These are phyloP conservation scores for Synergus umbraculus DNA, from an alignment of 2,888 invertebrate genomes.

Conservation along the genomic window DNA sequence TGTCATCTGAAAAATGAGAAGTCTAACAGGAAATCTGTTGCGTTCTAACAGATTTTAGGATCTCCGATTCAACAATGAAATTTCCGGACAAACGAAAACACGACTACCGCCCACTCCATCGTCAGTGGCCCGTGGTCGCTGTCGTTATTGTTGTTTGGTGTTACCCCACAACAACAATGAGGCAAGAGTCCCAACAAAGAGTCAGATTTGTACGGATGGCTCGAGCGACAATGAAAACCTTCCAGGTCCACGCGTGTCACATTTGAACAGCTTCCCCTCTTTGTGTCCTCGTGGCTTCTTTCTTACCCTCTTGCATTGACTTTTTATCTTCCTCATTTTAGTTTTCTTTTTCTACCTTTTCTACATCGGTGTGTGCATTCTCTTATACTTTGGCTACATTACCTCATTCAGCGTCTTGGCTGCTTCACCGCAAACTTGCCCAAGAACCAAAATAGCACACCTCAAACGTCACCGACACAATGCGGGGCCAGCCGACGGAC, in stretches of 20 bases:
- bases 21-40: neutral
- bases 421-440: constrained; percentile 25
- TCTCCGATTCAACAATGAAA: constrained; percentile 54
- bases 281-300: constrained; percentile 41
- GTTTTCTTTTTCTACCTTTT: constrained; percentile 16
- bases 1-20: constrained; percentile 32
- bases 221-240: constrained; percentile 53
- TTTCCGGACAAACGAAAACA: constrained; percentile 64
- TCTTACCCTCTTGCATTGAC: constrained; percentile 36
- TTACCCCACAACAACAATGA: constrained; percentile 58
- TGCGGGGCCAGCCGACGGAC: constrained; percentile 45
- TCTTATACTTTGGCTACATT: constrained; percentile 41
- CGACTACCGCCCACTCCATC: constrained; percentile 65
- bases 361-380: constrained; percentile 22
- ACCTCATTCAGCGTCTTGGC: constrained; percentile 34
- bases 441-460: constrained; percentile 37
- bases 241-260: constrained; percentile 57
- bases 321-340: neutral
- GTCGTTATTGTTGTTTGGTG: constrained; percentile 55
- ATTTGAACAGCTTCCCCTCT: constrained; percentile 46
- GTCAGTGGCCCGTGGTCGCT: constrained; percentile 54
- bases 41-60: neutral
- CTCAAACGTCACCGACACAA: constrained; percentile 65
- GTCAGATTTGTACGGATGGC: constrained; percentile 62
- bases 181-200: constrained; percentile 59